Percentiles rank a stretch among this genome's conserved stretches.
Conservation (phyloP, 1,140 invertebrate genomes). For the Ips typographus region DNA sequence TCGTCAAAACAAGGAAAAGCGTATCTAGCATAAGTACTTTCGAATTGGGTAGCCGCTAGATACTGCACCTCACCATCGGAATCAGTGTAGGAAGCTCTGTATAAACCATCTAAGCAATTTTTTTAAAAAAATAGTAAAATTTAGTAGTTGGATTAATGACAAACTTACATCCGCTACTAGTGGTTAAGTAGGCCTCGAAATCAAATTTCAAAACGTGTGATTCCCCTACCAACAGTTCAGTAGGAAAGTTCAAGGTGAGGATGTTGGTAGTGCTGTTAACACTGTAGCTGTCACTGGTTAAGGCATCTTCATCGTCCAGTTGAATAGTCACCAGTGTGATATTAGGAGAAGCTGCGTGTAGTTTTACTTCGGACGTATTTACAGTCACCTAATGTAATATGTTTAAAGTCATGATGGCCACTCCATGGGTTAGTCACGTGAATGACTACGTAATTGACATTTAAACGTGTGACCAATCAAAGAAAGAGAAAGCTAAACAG, state of each 20-base stretch:
- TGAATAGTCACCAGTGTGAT: background rate
- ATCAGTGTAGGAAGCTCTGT: conserved; percentile 21
- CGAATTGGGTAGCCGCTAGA: conserved; percentile 75
- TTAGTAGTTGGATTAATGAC: background rate
- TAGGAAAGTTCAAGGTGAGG: background rate
- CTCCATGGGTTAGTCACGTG: background rate
- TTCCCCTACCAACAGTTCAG: background rate
- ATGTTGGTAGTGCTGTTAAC: conserved; percentile 2
- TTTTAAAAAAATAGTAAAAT: background rate
- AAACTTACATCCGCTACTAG: background rate
- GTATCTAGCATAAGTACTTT: conserved; percentile 71
- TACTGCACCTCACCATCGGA: conserved; percentile 9
- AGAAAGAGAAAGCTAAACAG: background rate
- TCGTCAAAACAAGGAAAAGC: conserved; percentile 31
- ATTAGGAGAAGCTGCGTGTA: background rate
- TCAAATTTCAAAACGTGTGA: background rate
- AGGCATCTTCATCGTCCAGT: background rate
- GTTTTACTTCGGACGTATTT: background rate
- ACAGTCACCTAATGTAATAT: background rate
- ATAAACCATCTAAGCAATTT: conserved; percentile 21
- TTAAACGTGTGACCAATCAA: background rate
- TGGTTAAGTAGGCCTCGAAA: background rate
- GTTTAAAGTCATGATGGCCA: background rate
- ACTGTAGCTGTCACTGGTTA: background rate
- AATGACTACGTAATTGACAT: background rate